Base-by-base conservation (phyloP, 1,140 invertebrate species). In the Druon quercuslanigerum region DNA sequence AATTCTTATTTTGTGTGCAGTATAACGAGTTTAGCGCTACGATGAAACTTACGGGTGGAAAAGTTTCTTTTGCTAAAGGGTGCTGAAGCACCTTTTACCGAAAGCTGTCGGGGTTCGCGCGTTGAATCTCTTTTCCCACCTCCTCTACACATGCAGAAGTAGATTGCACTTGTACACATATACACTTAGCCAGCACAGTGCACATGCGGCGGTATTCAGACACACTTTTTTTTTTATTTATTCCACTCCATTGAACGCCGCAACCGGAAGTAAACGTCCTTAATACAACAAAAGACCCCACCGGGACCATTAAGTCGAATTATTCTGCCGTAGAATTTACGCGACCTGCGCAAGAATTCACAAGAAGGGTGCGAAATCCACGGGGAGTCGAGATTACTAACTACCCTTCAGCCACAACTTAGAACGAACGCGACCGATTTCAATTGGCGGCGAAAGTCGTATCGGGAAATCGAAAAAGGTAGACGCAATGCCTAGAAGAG, bases 261-360 rank as follows among this genome's bases (percentile, higher is more conserved):
- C 60, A 66, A 66, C 60, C 60, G 60, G 60, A 66, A 66, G 60
- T 66, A 66, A 66, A 66, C 60, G 60, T 66, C 40, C 60, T 66
- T 66, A 66, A 66, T 40, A 66, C 60, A 66, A 66, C 60, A 66
- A 66, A 66, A 66, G 60, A 33, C 60, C 60, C 60, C 60, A 66
- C 25, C 25, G 60, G 60, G 60, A 66, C 60, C 60, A 66, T 66
- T 66, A 66, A 66, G 60, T 66, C 60, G 25, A 66, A 66, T 66
- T 66, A 66, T 66, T 40, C 60, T 66, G 60, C 60, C 60, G 60
- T 66, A 66, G 60, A 66, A 66, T 66, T 66, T 66, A 66, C 60
- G 60, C 60, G 60, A 66, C 60, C 40, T 25, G 60, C 25, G 60
- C 60, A 66, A 66, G 60, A 66, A 66, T 66, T 66, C 60, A 66